A percentile compares a stretch with the other conserved stretches of the same genome.
These are phyloP conservation scores for Dasypolia templi DNA, from an alignment of 2,888 invertebrate species.

Conservation along the genomic window DNA sequence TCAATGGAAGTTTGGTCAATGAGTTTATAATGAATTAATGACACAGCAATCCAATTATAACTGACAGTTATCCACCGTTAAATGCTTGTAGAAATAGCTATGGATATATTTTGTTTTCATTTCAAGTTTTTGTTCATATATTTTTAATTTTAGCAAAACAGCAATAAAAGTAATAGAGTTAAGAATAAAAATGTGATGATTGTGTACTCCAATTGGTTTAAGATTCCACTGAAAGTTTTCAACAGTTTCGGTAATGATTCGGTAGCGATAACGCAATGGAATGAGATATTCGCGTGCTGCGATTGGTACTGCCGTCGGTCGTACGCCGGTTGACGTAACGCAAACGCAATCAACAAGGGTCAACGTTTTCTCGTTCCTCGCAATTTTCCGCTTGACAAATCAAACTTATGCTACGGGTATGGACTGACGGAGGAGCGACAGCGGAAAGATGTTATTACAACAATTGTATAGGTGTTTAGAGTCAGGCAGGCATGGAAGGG, in stretches of 20 bases:
- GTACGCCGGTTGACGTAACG: conserved; percentile 51
- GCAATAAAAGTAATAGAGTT: neutral
- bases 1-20: neutral
- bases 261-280: conserved; percentile 30
- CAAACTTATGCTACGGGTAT: conserved; percentile 74
- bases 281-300: conserved; percentile 32
- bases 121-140: neutral
- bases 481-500: neutral
- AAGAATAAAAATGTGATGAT: neutral
- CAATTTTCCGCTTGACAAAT: conserved; percentile 85
- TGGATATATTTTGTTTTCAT: too few relatives aligned
- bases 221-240: conserved; percentile 1
- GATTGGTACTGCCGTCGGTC: conserved; percentile 27
- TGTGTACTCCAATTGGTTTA: neutral
- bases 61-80: neutral
- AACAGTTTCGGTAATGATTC: neutral
- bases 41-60: conserved; percentile 26
- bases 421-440: conserved; percentile 55
- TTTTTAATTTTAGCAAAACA: neutral
- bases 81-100: neutral
- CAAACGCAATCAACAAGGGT: conserved; percentile 69
- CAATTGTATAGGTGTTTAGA: neutral
- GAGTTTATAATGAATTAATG: conserved; percentile 4
- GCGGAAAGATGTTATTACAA: conserved; percentile 30
- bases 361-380: conserved; percentile 78